Base-by-base conservation (phyloP, 1,140 invertebrate species). In the Drosophila pandora region DNA sequence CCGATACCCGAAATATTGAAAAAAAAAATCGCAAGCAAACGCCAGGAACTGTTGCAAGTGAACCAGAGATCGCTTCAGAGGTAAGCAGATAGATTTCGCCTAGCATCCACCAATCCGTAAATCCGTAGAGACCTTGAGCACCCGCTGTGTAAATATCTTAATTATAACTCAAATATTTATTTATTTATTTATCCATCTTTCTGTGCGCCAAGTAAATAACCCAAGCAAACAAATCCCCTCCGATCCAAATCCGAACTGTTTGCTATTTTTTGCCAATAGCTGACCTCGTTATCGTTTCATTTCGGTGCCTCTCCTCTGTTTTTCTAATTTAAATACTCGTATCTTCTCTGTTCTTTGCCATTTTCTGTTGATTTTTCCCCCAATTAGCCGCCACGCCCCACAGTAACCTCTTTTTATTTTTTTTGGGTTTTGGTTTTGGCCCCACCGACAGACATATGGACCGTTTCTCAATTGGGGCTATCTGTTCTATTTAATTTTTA, bases 1-100 rank as follows among this genome's bases (percentile, higher is more conserved):
- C 37, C 67, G 74, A 54, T 52, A 50, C 58, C 43, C 41, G 54
- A 55, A 28, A 61, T 59, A 43, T 28, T 25, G 49, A 43, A 64
- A 58, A 47, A 25, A 43, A 64, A 58, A 47, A 25, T n/a, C 7
- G 37, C 32, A 57, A 63, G 78, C 65, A 54, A 75, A 50, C 56
- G 81, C 82, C 63, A 64, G 78, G 71, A 78, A 61, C 41, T 52
- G 75, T 59, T 59, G 55, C 78, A 57, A 82, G 78, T 64, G 82
- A 82, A 65, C 63, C 71, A 55, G 80, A 68, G 55, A 74, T 49
- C 43, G 52, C n/a, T 37, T 4, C 43, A 23, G 82, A 87, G 82
- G 82, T 87, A 87, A 87, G 82, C 79, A 69, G 63, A 68, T 78
- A 47, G 52, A 57, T 69, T 32, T 17, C 17, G 57, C 6, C 4